A percentile compares a stretch with the other conserved stretches of the same genome.
phyloP scores from a whole-genome alignment of 2,797 vertebrate species.

The Pogoniulus pusillus region DNA sequence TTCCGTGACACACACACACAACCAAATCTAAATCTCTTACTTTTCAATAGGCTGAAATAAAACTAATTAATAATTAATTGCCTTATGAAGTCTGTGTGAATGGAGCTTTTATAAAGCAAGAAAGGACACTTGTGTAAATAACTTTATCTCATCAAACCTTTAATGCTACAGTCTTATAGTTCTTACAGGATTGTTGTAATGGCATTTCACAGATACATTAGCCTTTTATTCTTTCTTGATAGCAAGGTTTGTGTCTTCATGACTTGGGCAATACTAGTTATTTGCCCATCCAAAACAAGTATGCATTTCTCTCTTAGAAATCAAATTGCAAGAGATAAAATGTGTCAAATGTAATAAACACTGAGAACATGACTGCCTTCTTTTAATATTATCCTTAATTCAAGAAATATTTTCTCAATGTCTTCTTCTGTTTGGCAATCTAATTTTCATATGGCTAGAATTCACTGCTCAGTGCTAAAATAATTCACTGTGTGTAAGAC shows the following conservation, averaged over 20 bases:
- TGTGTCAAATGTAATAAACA: slow-evolving; percentile 5
- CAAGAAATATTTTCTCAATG: not conserved
- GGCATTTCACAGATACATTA: not conserved
- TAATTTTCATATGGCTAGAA: slow-evolving; percentile 10
- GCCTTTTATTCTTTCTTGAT: not conserved
- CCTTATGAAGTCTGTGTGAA: not conserved
- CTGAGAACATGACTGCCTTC: not conserved
- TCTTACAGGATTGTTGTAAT: not conserved
- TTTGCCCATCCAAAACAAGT: not conserved
- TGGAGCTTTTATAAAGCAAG: not conserved
- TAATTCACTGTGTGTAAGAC: not conserved
- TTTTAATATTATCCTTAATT: slow-evolving; percentile 18
- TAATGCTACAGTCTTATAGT: not conserved
- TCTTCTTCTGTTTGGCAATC: slow-evolving; percentile 15
- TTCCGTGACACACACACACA: not conserved
- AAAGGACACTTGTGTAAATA: not conserved
- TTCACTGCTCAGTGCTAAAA: not conserved
- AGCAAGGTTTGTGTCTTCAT: not conserved
- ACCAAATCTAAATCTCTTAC: not conserved
- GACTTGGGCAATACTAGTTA: not conserved
- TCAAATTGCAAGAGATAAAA: slow-evolving; percentile 35
- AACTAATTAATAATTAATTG: slow-evolving; percentile 23
- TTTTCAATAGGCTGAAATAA: slow-evolving; percentile 1
- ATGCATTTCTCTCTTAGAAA: slow-evolving; percentile 42
- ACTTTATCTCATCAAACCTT: not conserved